A percentile compares a stretch with the other conserved stretches of the same genome.
Evolutionary conservation across 2,888 invertebrate genomes (phyloP).

Genomic region (Hofmannophila pseudospretella): DNA sequence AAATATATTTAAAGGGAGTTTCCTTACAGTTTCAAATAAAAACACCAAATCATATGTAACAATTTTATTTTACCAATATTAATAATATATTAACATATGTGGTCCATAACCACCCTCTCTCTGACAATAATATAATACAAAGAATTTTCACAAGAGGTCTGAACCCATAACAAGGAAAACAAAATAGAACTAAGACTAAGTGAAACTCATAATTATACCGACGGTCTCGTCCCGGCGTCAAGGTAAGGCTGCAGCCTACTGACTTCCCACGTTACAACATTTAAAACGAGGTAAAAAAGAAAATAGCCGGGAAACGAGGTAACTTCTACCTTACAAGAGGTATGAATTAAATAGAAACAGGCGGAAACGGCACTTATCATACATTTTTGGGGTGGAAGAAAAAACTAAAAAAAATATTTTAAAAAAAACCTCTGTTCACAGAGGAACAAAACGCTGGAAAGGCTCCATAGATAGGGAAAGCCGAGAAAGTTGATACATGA

Average conservation of each 20-base stretch:
- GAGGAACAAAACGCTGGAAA: too few relatives aligned
- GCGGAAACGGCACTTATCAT: too few relatives aligned
- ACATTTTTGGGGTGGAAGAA: too few relatives aligned
- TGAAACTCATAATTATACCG: constrained; percentile 28
- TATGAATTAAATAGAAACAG: too few relatives aligned
- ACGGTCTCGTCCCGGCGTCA: constrained; percentile 13
- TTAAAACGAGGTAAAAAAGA: constrained; percentile 64
- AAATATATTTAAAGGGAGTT: too few relatives aligned
- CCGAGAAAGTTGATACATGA: too few relatives aligned
- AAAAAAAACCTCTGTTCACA: too few relatives aligned
- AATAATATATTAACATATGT: constrained; percentile 78
- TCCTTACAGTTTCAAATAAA: too few relatives aligned
- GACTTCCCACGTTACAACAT: constrained; percentile 51
- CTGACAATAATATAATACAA: constrained; percentile 76
- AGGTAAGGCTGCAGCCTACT: too few relatives aligned
- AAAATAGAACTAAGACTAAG: constrained; percentile 54
- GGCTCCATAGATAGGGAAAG: too few relatives aligned
- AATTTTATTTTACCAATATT: constrained; percentile 78
- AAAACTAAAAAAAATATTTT: too few relatives aligned
- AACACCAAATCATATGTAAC: constrained; percentile 66
- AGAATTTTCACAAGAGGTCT: constrained; percentile 72
- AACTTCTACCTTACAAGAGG: too few relatives aligned
- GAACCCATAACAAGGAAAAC: constrained; percentile 74
- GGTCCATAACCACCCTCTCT: constrained; percentile 72
- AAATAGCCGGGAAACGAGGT: constrained; percentile 38